A percentile compares a stretch with the other conserved stretches of the same genome.
Evolutionary conservation across 2,797 vertebrate genomes (phyloP).

Genomic region (Amblyopsis hoosieri): DNA sequence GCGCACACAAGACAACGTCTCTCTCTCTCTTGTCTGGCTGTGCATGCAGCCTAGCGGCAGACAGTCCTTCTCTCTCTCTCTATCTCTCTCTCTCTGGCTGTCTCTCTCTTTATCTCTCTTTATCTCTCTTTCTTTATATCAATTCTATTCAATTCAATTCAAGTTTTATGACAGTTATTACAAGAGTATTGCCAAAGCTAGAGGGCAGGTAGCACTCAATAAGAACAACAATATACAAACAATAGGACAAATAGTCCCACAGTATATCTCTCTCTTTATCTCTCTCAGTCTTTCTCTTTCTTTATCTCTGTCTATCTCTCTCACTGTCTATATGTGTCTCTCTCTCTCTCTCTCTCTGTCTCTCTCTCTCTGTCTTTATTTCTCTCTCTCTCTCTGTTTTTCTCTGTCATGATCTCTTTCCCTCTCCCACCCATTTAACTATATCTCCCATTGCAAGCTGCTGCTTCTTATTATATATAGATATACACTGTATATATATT

Average conservation of each 20-base stretch:
- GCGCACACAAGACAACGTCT: conserved; percentile 51
- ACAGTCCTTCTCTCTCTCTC: conserved; percentile 28
- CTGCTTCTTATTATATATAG: conserved; percentile 16
- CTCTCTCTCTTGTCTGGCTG: conserved; percentile 68
- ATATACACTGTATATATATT: conserved; percentile 27
- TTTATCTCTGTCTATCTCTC: no score
- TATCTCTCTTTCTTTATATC: conserved; percentile 6
- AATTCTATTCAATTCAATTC: neutral
- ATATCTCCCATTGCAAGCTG: conserved; percentile 15
- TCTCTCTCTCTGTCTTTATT: neutral
- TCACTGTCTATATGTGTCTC: conserved; percentile 12
- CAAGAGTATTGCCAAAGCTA: no score
- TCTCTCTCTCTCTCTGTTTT: neutral
- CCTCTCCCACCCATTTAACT: conserved; percentile 9
- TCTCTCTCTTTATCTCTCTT: conserved; percentile 11
- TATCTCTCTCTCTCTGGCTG: conserved; percentile 17
- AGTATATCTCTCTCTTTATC: no score
- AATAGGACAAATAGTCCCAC: no score
- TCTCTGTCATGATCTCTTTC: no score
- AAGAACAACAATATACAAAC: no score
- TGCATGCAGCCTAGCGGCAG: conserved; percentile 61
- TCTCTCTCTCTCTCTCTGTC: no score
- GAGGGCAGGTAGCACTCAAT: no score
- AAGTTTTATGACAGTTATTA: no score
- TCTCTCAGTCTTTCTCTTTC: no score